Evolutionary conservation across 2,113 vertebrate species (phyloP), one percentile per base, ranked within the genome.

Genomic region (Helogale parvula): DNA sequence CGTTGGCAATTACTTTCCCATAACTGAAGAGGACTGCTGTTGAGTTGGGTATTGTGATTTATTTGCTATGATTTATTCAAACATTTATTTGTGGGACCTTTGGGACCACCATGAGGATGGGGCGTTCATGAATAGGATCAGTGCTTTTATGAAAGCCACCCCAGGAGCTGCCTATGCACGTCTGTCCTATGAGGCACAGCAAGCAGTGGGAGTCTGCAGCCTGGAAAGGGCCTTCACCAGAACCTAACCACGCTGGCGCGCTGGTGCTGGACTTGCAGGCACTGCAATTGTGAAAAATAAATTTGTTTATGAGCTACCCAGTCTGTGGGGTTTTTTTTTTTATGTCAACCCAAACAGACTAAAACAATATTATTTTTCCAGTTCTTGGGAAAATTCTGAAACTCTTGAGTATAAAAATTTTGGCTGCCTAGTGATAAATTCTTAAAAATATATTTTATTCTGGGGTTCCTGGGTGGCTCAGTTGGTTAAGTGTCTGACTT

Each of bases 301-400:
- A 74, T 74, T 50, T n/a, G 7, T 72, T 54, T 88, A 54, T 54
- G 74, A 86, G 72, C 23, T 38, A 47, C 29, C 52, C 29, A 15
- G 25, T 87, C 38, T 80, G 47, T 87, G 76, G 66, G 41, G 4
- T 4, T 63, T 35, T 81, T 92, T 72, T 92, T 35, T 47, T 76
- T 66, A 88, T 16, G 82, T 35, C 31, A 83, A 33, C 83, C 66
- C 74, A 71, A 88, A 96, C 16, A 66, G 31, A 50, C 76, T 63
- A 63, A 45, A 92, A 92, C 50, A 85, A 47, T 81, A 81, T 72
- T 80, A 88, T 41, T 88, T 88, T 72, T 77, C 84, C 21, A 89
- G 57, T 96, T 85, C 54, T 91, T 94, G 4, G 27, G 12, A 83
- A 88, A 91, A 71, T 88, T 29, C 54, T 80, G 47, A 54, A 88